A percentile compares a stretch with the other conserved stretches of the same genome.
Conservation (phyloP, 2,888 invertebrate species). For the Lycophotia porphyrea region DNA sequence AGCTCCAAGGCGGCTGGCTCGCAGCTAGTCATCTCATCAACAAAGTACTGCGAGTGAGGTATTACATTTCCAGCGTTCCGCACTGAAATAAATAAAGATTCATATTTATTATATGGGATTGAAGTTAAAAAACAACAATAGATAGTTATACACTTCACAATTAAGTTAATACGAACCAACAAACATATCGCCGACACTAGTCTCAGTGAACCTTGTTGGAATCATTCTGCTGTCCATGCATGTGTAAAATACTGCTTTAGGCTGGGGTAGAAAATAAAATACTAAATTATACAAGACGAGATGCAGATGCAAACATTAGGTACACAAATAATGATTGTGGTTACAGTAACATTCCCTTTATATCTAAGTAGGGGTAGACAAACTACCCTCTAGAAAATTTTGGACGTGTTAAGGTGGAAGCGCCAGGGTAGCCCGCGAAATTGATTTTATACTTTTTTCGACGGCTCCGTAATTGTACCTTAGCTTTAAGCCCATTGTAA, state of each 20-base stretch:
- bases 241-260: conserved; percentile 98
- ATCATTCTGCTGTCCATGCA: conserved; percentile 99
- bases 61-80: conserved; percentile 99
- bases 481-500: too few species aligned
- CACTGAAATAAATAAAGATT: conserved; percentile 89
- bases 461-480: too few species aligned
- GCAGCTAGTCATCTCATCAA: conserved; percentile 96
- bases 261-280: conserved; percentile 90
- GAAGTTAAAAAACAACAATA: background rate
- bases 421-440: background rate
- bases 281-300: background rate
- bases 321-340: background rate
- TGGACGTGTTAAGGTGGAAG: background rate
- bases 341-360: background rate
- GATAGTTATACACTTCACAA: background rate
- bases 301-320: background rate
- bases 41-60: conserved; percentile 97
- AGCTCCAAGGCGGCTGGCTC: conserved; percentile 99
- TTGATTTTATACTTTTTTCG: too few species aligned
- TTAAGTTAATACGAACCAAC: conserved; percentile 91
- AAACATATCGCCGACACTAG: conserved; percentile 99
- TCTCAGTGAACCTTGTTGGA: conserved; percentile 98
- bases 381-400: background rate
- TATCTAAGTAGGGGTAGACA: background rate
- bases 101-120: background rate